Evolutionary conservation across 2,797 vertebrate genomes (phyloP).

Genomic region (Xenops minutus): DNA sequence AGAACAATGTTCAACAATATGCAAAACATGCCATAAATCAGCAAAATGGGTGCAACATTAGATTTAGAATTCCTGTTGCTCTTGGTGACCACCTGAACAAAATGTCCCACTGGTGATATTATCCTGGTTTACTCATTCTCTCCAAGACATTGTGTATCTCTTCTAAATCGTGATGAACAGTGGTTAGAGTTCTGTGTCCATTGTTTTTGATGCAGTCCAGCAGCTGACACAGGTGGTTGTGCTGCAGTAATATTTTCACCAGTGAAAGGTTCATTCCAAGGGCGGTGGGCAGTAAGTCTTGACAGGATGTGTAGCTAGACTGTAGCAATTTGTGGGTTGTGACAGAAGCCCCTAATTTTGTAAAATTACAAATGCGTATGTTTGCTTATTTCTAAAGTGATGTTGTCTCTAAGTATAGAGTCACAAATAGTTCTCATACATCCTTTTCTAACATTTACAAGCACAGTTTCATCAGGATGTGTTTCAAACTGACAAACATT

Average conservation of each 20-base stretch:
- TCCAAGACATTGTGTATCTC: not conserved
- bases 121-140: not conserved
- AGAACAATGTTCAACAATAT: not conserved
- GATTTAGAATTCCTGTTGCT: not conserved
- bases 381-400: not conserved
- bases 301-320: not conserved
- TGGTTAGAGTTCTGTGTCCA: not conserved
- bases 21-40: not conserved
- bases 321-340: rapidly evolving
- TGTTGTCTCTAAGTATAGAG: not conserved
- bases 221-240: rapidly evolving
- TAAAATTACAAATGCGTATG: rapidly evolving
- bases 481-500: not conserved
- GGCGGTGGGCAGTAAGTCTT: not conserved
- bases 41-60: not conserved
- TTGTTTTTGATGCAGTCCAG: rapidly evolving
- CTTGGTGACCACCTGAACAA: not conserved
- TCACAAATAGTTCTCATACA: not conserved
- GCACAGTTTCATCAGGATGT: not conserved
- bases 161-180: rapidly evolving
- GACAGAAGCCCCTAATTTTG: not conserved
- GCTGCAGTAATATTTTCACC: not conserved
- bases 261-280: not conserved
- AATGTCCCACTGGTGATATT: not conserved
- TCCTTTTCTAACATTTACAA: not conserved